Percentiles rank a stretch among this genome's conserved stretches.
Conservation (phyloP, 2,113 vertebrate genomes). For the Thunnus thynnus region DNA sequence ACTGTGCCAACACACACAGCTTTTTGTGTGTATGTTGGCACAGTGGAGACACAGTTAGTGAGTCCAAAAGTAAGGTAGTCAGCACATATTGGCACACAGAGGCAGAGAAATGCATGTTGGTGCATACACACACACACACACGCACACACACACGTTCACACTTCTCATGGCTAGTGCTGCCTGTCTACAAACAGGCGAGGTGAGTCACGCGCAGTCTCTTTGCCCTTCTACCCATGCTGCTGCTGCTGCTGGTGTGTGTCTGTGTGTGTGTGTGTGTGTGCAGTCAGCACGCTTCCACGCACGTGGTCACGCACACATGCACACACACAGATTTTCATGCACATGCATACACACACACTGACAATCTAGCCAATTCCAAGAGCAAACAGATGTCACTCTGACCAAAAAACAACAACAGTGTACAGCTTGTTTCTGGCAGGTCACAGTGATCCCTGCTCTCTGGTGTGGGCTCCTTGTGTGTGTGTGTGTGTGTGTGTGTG, state of each 20-base stretch:
- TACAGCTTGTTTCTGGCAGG: slow-evolving; percentile 36
- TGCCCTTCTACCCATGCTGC: slow-evolving; percentile 32
- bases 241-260: slow-evolving; percentile 17
- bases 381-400: slow-evolving; percentile 66
- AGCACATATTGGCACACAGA: slow-evolving; percentile 37
- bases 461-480: background rate
- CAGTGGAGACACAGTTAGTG: slow-evolving; percentile 1
- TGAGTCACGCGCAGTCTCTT: slow-evolving; percentile 47
- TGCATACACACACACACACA: slow-evolving; percentile 3
- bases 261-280: slow-evolving; percentile 33
- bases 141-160: slow-evolving; percentile 20
- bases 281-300: background rate
- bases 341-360: slow-evolving; percentile 3
- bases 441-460: slow-evolving; percentile 47
- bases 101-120: slow-evolving; percentile 2
- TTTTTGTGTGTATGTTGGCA: slow-evolving; percentile 18
- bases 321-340: background rate
- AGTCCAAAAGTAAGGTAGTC: slow-evolving; percentile 40
- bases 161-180: slow-evolving; percentile 37
- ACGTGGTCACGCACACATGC: background rate
- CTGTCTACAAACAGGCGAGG: slow-evolving; percentile 53
- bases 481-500: slow-evolving; percentile 37
- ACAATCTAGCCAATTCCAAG: slow-evolving; percentile 33
- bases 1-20: background rate
- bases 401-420: slow-evolving; percentile 50